Evolutionary conservation across 2,888 invertebrate species (phyloP), one percentile per base, ranked within the genome.

Genomic region (Acronicta psi): DNA sequence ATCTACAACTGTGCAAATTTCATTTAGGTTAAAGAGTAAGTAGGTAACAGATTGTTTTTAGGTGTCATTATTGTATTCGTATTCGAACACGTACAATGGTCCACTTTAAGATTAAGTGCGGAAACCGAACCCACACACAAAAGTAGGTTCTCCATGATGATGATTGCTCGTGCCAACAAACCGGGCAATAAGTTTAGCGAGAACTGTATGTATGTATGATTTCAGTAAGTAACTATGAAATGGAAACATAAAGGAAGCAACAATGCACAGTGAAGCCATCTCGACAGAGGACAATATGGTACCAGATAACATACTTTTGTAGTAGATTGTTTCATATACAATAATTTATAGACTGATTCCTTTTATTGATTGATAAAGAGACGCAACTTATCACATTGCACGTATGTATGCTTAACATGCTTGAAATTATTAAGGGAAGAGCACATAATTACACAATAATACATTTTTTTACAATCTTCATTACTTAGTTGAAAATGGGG

Each of bases 1-100:
- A 73, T 66, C 58, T 68, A 75, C 60, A 73, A 59, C 69, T 57
- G 63, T 66, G 55, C 57, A 69, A 66, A 64, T 59, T 61, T 54
- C 64, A 44, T 66, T 37, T 18, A 69, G 59, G 16, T 42, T 31
- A 55, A 51, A 18, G 45, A 45, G 49, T 34, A 43, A 57, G 38
- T 29, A 61, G 17, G 51, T 41, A 34, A n/a, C 1, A 13, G n/a
- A n/a, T 7, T 34, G n/a, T 31, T 34, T 6, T 34, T 5, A 34
- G n/a, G 7, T 29, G 29, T 11, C 29, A 29, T 10, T 11, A 29
- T 10, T 29, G 4, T 11, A 2, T 4, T 20, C 2, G 5, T 20
- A 20, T 2, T 20, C 2, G 5, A n/a, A n/a, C n/a, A n/a, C n/a
- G n/a, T n/a, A n/a, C n/a, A n/a, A n/a, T n/a, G n/a, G n/a, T n/a